phyloP scores from a whole-genome alignment of 2,113 vertebrate genomes.

The Pseudorectes ferrugineus region DNA sequence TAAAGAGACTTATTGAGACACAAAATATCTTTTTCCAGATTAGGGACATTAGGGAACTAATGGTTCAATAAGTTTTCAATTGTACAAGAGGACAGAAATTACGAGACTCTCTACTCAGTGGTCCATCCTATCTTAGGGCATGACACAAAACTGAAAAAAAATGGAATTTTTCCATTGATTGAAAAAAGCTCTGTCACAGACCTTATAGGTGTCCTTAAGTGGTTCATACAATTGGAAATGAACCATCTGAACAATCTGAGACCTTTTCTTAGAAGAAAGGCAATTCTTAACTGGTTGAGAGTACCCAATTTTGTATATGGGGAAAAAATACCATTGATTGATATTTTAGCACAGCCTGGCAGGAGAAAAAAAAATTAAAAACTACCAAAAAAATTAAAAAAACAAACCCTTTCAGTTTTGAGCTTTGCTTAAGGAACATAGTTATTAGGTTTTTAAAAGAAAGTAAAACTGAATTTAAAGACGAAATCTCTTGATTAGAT shows the following conservation, averaged over 20 bases:
- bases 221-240: not conserved
- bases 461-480: not conserved
- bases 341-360: rapidly evolving
- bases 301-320: not conserved
- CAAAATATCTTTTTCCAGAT: not conserved
- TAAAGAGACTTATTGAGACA: not conserved
- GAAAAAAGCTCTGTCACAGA: not conserved
- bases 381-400: not conserved
- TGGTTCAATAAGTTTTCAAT: not conserved
- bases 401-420: rapidly evolving
- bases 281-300: not conserved
- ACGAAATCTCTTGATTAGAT: not conserved
- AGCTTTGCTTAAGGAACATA: not conserved
- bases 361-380: not conserved
- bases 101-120: not conserved
- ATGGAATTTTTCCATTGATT: not conserved
- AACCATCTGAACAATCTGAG: not conserved
- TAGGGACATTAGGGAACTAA: not conserved
- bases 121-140: not conserved
- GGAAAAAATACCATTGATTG: not conserved
- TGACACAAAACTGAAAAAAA: not conserved
- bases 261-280: not conserved
- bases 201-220: not conserved
- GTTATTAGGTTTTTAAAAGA: not conserved
- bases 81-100: not conserved